A percentile compares a stretch with the other conserved stretches of the same genome.
phyloP scores from a whole-genome alignment of 2,888 invertebrate genomes.

The Drymonia ruficornis region DNA sequence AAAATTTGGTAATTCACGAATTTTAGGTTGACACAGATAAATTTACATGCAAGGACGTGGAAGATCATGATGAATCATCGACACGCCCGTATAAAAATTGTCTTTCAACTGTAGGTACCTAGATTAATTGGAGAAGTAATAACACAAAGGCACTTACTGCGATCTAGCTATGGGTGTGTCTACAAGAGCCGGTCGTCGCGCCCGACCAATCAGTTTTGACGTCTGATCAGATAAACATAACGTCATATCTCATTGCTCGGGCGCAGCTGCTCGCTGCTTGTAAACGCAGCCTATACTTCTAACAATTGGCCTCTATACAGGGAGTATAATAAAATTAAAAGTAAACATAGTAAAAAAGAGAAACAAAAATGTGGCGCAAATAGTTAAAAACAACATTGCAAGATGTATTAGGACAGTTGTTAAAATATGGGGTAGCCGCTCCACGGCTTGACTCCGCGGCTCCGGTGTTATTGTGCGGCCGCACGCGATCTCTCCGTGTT shows the following conservation, averaged over 20 bases:
- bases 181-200: no score
- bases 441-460: constrained; percentile 71
- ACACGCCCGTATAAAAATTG: constrained; percentile 9
- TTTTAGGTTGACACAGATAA: constrained; percentile 76
- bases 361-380: constrained; percentile 81
- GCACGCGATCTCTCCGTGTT: constrained; percentile 73
- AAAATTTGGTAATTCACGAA: constrained; percentile 57
- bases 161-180: no score
- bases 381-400: constrained; percentile 84
- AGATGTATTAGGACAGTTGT: constrained; percentile 85
- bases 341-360: constrained; percentile 77
- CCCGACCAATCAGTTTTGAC: no score
- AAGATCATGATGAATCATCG: constrained; percentile 16
- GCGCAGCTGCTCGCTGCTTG: no score
- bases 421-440: constrained; percentile 82
- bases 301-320: constrained; percentile 9
- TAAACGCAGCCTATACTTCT: not conserved
- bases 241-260: no score
- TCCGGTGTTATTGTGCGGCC: constrained; percentile 70
- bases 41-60: constrained; percentile 75
- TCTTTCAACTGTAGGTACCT: constrained; percentile 13
- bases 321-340: constrained; percentile 73
- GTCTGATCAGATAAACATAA: no score
- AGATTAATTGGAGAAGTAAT: constrained; percentile 10
- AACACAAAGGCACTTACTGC: not conserved